Evolutionary conservation across 2,888 invertebrate species (phyloP).

Genomic region (Chymomyza caudatula): DNA sequence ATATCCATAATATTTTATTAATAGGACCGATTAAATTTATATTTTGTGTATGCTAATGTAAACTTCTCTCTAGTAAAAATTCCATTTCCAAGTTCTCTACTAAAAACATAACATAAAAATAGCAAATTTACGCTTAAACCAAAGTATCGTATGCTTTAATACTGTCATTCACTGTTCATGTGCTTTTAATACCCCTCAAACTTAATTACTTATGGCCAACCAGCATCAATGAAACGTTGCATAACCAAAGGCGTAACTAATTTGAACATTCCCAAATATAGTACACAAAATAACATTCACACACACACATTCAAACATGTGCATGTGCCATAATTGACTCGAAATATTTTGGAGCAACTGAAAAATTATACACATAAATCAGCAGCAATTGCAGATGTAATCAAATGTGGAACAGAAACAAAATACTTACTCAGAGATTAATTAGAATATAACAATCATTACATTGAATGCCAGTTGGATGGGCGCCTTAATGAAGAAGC

Average conservation of each 20-base stretch:
- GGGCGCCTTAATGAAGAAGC: no score
- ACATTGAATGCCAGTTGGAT: constrained; percentile 11
- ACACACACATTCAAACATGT: background rate
- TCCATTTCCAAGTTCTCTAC: no score
- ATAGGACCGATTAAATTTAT: no score
- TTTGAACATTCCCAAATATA: constrained; percentile 3
- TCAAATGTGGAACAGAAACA: constrained; percentile 37
- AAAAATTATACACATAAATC: constrained; percentile 54
- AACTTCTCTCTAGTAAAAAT: no score
- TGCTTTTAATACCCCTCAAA: background rate
- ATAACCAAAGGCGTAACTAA: constrained; percentile 20
- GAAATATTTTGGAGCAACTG: constrained; percentile 25
- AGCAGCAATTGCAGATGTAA: constrained; percentile 42
- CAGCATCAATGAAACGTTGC: constrained; percentile 9
- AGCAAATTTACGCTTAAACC: no score
- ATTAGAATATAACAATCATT: constrained; percentile 49
- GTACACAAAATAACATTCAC: background rate
- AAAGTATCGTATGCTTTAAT: background rate
- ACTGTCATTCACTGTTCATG: background rate
- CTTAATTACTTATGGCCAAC: background rate
- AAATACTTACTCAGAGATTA: constrained; percentile 37
- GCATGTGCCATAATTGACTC: constrained; percentile 24
- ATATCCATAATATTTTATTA: no score
- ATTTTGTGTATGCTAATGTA: no score
- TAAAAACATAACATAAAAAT: no score